These are phyloP conservation scores for Pachyramphus minor DNA, from an alignment of 2,113 vertebrate genomes.

Conservation along the genomic window DNA sequence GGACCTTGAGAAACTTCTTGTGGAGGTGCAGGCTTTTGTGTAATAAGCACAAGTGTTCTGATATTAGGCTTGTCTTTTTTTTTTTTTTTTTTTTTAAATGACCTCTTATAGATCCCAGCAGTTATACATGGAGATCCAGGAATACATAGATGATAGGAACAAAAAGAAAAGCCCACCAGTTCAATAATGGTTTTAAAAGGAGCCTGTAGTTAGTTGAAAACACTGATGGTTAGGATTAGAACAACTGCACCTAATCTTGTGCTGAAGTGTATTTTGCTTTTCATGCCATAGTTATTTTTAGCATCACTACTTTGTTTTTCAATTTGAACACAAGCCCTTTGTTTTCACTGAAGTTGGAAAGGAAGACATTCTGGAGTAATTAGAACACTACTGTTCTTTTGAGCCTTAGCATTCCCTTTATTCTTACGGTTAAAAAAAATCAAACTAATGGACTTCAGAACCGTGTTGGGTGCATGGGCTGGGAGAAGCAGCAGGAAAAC, in stretches of 20 bases:
- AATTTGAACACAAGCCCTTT: slow-evolving; percentile 27
- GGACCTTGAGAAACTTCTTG: neutral
- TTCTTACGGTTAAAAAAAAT: neutral
- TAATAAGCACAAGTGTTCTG: neutral
- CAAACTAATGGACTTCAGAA: slow-evolving; percentile 19
- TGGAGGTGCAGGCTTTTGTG: neutral
- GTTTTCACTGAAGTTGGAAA: slow-evolving; percentile 25
- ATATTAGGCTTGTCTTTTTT: neutral
- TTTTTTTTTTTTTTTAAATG: neutral
- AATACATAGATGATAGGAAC: neutral
- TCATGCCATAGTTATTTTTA: slow-evolving; percentile 29
- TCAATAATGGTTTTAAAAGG: neutral
- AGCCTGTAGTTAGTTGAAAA: neutral
- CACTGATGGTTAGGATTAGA: neutral
- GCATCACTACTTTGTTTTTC: neutral
- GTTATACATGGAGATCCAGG: neutral
- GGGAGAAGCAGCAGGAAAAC: slow-evolving; percentile 2
- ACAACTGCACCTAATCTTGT: neutral
- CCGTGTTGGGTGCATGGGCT: neutral
- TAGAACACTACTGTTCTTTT: slow-evolving; percentile 21
- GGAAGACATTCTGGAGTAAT: slow-evolving; percentile 44
- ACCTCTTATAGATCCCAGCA: neutral
- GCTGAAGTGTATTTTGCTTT: slow-evolving; percentile 5
- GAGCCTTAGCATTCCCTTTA: neutral
- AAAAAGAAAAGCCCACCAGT: neutral